phyloP scores from a whole-genome alignment of 2,888 invertebrate species.

The Heterodera filipjevi region DNA sequence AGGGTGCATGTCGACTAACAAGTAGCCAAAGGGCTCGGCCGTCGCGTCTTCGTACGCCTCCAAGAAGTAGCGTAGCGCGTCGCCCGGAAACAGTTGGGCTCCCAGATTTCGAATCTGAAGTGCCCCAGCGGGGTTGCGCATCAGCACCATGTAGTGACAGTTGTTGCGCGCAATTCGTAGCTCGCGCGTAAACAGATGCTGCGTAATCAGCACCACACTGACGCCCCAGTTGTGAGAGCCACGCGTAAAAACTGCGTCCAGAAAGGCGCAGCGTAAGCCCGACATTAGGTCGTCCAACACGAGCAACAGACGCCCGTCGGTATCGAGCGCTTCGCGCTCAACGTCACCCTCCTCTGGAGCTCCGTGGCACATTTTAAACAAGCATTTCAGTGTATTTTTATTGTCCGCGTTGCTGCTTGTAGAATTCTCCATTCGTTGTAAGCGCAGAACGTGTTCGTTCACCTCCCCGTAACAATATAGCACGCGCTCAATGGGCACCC shows the following conservation, averaged over 20 bases:
- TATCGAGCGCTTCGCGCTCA: too few relatives aligned
- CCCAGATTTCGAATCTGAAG: conserved; percentile 30
- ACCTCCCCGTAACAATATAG: conserved; percentile 34
- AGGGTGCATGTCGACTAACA: conserved; percentile 32
- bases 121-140: conserved; percentile 37
- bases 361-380: not conserved
- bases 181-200: conserved; percentile 26
- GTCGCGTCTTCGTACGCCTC: conserved; percentile 31
- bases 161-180: conserved; percentile 33
- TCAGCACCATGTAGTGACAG: conserved; percentile 33
- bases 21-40: conserved; percentile 23
- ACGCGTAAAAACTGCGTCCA: conserved; percentile 28
- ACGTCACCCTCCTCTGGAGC: not conserved
- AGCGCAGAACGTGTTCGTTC: not conserved
- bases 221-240: conserved; percentile 32
- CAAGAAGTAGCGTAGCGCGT: conserved; percentile 22
- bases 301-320: not conserved
- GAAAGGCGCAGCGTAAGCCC: not conserved
- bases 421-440: not conserved
- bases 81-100: conserved; percentile 31
- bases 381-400: not conserved
- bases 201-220: too few relatives aligned
- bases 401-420: not conserved
- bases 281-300: conserved; percentile 30
- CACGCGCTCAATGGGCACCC: too few relatives aligned